phyloP scores from a whole-genome alignment of 2,113 vertebrate genomes.

The Ursus arctos region DNA sequence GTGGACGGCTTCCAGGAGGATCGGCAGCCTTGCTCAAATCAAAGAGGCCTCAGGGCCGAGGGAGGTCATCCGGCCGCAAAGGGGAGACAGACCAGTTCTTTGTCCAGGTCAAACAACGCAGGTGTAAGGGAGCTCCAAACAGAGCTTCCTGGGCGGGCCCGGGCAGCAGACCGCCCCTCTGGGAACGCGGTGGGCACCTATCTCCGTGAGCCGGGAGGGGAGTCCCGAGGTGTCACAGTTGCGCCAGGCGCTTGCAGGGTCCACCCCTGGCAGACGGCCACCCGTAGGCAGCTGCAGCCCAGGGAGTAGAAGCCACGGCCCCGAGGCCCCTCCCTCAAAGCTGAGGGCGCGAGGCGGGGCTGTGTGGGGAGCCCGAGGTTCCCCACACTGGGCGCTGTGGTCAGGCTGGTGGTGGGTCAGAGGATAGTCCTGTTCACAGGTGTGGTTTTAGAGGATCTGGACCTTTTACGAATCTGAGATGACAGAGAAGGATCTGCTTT shows the following conservation, averaged over 20 bases:
- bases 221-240: rapidly evolving
- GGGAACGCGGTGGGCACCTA: not conserved
- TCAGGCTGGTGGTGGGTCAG: rapidly evolving
- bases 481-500: not conserved
- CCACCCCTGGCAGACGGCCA: not conserved
- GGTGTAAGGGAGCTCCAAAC: not conserved
- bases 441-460: not conserved
- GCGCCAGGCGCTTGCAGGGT: not conserved
- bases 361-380: rapidly evolving
- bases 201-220: not conserved
- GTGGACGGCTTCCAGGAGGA: rapidly evolving
- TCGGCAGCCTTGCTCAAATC: not conserved
- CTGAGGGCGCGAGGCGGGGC: not conserved
- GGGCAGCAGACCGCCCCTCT: not conserved
- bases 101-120: not conserved
- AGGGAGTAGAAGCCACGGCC: not conserved
- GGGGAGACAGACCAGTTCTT: not conserved
- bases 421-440: not conserved
- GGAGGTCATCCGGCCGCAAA: not conserved
- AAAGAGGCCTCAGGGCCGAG: not conserved
- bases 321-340: not conserved
- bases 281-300: not conserved
- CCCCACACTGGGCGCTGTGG: not conserved
- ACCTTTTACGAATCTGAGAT: not conserved
- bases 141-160: not conserved